A percentile compares a stretch with the other conserved stretches of the same genome.
Evolutionary conservation across 2,888 invertebrate genomes (phyloP).

Genomic region (Morpho helenor): DNA sequence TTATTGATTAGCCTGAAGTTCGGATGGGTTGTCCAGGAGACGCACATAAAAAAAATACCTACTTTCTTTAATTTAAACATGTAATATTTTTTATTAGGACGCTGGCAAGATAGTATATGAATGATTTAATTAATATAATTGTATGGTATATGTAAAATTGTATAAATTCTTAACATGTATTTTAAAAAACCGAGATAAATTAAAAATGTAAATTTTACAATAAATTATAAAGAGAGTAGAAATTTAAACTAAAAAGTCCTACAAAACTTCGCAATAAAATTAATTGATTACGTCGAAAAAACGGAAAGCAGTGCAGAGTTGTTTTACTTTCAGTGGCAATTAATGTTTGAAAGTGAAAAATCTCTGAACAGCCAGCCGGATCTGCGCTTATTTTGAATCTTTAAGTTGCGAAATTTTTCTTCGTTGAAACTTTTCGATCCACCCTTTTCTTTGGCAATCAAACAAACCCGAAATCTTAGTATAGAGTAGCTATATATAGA

Average conservation of each 20-base stretch:
- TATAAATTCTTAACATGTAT: no score
- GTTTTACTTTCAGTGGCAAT: conserved; percentile 74
- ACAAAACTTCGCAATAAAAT: conserved; percentile 14
- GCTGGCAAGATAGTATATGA: no score
- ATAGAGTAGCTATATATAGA: conserved; percentile 35
- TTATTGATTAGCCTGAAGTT: no score
- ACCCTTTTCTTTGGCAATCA: conserved; percentile 72
- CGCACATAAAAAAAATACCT: no score
- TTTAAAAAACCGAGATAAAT: no score
- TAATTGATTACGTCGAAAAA: conserved; percentile 71
- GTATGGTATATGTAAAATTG: no score
- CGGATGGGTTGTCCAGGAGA: no score
- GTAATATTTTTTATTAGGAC: no score
- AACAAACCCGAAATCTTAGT: conserved; percentile 47
- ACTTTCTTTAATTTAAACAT: no score
- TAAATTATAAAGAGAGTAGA: neutral
- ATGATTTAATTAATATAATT: no score
- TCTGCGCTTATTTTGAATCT: conserved; percentile 65
- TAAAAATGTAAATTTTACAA: neutral
- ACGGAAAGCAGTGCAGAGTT: conserved; percentile 67
- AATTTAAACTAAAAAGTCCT: conserved; percentile 7
- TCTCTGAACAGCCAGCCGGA: conserved; percentile 54
- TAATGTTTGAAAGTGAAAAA: conserved; percentile 76
- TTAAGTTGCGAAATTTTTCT: conserved; percentile 75
- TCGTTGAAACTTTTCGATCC: conserved; percentile 66